Conservation (phyloP, 2,888 invertebrate species). For the Apamea anceps region DNA sequence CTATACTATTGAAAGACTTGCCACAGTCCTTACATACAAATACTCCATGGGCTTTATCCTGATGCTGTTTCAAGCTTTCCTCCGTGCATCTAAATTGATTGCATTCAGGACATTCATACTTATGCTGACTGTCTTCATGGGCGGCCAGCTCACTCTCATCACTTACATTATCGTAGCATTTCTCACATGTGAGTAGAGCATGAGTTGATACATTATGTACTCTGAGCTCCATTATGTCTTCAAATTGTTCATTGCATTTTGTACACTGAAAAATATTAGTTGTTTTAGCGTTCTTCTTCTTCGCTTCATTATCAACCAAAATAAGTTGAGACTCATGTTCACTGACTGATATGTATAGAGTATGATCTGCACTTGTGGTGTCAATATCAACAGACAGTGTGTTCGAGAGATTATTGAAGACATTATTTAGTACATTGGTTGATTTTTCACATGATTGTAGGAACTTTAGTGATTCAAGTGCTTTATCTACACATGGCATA, state of each 20-base stretch:
- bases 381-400: conserved; percentile 72
- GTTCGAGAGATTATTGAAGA: conserved; percentile 75
- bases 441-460: conserved; percentile 75
- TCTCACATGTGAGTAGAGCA: conserved; percentile 74
- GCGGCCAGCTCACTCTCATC: conserved; percentile 67
- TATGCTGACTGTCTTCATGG: conserved; percentile 71
- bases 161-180: conserved; percentile 74
- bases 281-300: conserved; percentile 47
- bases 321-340: conserved; percentile 75
- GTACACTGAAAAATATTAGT: conserved; percentile 68
- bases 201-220: conserved; percentile 76
- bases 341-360: conserved; percentile 76
- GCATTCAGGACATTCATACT: conserved; percentile 78
- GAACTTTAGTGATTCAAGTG: conserved; percentile 74
- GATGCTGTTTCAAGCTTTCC: conserved; percentile 76
- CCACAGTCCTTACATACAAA: conserved; percentile 84
- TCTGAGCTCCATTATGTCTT: conserved; percentile 70
- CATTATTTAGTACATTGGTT: conserved; percentile 72
- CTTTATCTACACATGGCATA: conserved; percentile 76
- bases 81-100: conserved; percentile 71
- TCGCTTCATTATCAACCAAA: conserved; percentile 70
- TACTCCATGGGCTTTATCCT: conserved; percentile 71
- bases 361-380: conserved; percentile 66
- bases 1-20: conserved; percentile 77
- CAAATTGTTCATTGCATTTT: conserved; percentile 72